Evolutionary conservation across 2,113 vertebrate genomes (phyloP).

Genomic region (Embiotoca jacksoni): DNA sequence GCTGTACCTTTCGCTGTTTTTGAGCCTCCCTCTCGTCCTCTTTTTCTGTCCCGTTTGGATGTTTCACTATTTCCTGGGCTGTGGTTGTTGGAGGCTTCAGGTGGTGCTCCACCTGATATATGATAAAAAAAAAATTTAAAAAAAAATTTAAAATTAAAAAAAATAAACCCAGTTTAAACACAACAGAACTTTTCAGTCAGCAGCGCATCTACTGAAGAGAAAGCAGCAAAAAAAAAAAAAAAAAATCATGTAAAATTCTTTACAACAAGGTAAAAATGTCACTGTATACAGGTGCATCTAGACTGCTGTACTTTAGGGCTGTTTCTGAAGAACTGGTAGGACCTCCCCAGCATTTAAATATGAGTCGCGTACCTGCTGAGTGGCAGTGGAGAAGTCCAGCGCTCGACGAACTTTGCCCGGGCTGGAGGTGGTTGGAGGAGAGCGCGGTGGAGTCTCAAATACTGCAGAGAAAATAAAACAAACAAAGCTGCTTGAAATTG

Average conservation of each 20-base stretch:
- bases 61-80: not conserved
- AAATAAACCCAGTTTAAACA: too few relatives aligned
- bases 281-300: not conserved
- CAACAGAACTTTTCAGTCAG: too few relatives aligned
- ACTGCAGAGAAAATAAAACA: conserved; percentile 30
- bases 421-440: not conserved
- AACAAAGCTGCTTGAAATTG: not conserved
- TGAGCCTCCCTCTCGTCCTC: not conserved
- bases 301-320: not conserved
- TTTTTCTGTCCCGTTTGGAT: not conserved
- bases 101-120: not conserved
- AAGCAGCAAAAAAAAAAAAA: not conserved
- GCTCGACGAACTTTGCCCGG: not conserved
- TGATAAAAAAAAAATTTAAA: too few relatives aligned
- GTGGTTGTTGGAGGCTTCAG: not conserved
- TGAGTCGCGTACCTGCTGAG: conserved; percentile 4
- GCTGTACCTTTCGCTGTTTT: conserved; percentile 20
- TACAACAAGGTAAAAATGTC: not conserved
- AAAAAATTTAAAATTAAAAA: too few relatives aligned
- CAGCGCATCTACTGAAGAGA: too few relatives aligned
- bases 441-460: conserved; percentile 21
- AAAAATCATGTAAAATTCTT: not conserved
- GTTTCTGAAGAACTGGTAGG: too few relatives aligned
- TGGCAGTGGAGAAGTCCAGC: conserved; percentile 36
- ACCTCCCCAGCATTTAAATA: not conserved